These are phyloP conservation scores for Sesamia nonagrioides DNA, from an alignment of 1,140 invertebrate species.

Conservation along the genomic window DNA sequence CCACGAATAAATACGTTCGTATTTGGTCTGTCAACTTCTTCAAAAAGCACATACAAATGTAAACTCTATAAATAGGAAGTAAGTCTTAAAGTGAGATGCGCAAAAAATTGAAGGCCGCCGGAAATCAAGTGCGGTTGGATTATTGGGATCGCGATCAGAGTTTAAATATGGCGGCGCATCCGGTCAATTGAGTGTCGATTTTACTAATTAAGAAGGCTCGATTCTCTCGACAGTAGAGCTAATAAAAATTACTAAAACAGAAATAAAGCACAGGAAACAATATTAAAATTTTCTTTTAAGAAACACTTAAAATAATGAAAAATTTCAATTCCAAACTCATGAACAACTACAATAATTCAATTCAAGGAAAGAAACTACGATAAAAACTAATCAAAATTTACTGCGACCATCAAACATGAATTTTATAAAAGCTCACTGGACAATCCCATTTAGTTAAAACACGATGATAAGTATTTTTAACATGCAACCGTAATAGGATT, in stretches of 20 bases:
- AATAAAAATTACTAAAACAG: neutral
- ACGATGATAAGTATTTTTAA: slow-evolving; percentile 17
- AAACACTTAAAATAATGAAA: neutral
- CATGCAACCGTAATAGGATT: slow-evolving; percentile 36
- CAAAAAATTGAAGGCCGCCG: slow-evolving; percentile 71
- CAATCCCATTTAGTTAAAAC: slow-evolving; percentile 39
- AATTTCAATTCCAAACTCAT: no score
- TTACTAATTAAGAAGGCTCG: slow-evolving; percentile 51
- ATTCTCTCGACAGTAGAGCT: neutral
- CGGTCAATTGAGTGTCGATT: slow-evolving; percentile 76
- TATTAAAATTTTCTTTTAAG: neutral
- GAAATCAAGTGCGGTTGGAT: slow-evolving; percentile 77
- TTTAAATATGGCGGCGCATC: slow-evolving; percentile 76
- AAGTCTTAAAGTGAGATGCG: slow-evolving; percentile 50
- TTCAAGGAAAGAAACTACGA: slow-evolving; percentile 7
- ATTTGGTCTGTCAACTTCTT: slow-evolving; percentile 54
- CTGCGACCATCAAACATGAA: slow-evolving; percentile 8
- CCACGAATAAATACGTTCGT: slow-evolving; percentile 63
- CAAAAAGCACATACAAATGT: slow-evolving; percentile 48
- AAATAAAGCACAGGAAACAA: no score
- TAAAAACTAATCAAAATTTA: slow-evolving; percentile 40
- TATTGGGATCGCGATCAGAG: slow-evolving; percentile 72
- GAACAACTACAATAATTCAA: neutral
- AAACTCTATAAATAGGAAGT: slow-evolving; percentile 49
- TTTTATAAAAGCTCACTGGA: slow-evolving; percentile 1